These are phyloP conservation scores for Semnopithecus entellus DNA, from an alignment of 2,113 vertebrate species.

Conservation along the genomic window DNA sequence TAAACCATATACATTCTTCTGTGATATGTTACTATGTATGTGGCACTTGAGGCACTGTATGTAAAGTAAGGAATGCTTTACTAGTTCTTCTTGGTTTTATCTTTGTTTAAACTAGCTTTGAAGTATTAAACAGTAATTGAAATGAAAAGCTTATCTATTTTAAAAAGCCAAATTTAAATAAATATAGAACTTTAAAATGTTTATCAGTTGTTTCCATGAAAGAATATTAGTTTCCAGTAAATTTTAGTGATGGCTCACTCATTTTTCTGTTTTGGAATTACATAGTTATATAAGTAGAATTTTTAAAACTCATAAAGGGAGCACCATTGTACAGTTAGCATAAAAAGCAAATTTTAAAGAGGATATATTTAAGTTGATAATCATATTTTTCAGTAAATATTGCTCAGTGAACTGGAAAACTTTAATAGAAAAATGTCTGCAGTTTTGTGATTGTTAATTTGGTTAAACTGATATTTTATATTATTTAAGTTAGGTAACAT, in stretches of 20 bases:
- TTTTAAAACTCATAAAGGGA: constrained; percentile 61
- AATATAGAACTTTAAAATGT: constrained; percentile 62
- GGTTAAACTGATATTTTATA: constrained; percentile 72
- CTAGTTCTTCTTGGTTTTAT: constrained; percentile 72
- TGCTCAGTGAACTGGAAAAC: constrained; percentile 72
- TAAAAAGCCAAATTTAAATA: constrained; percentile 75
- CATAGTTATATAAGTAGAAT: constrained; percentile 38
- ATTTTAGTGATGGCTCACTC: constrained; percentile 29
- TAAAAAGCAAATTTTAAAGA: constrained; percentile 70
- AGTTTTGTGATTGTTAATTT: constrained; percentile 80
- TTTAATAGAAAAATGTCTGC: constrained; percentile 74
- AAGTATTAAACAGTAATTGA: constrained; percentile 64
- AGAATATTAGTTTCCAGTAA: constrained; percentile 58
- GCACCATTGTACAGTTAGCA: constrained; percentile 54
- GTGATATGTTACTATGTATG: constrained; percentile 74
- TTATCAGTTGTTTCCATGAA: constrained; percentile 68
- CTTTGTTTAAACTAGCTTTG: constrained; percentile 78
- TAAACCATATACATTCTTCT: constrained; percentile 73
- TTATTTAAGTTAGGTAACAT: constrained; percentile 81
- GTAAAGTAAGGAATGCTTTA: constrained; percentile 82
- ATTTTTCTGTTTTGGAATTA: constrained; percentile 57
- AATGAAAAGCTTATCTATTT: constrained; percentile 63
- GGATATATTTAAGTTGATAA: constrained; percentile 67
- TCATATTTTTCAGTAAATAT: constrained; percentile 70
- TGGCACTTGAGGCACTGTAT: constrained; percentile 75